phyloP scores from a whole-genome alignment of 2,888 invertebrate genomes.

The Callosobruchus maculatus region DNA sequence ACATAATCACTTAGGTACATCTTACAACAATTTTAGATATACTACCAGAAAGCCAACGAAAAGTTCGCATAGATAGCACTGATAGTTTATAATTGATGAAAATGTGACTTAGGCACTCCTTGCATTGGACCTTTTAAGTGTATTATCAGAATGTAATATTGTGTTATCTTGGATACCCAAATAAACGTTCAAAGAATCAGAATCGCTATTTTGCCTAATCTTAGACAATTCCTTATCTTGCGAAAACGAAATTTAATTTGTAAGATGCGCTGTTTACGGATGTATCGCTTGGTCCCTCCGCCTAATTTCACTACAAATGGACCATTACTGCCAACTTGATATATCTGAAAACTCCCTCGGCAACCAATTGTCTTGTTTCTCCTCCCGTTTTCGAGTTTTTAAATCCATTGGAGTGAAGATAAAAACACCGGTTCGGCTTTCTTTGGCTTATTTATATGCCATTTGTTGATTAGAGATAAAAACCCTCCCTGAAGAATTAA shows the following conservation, averaged over 20 bases:
- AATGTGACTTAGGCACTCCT: too few species aligned
- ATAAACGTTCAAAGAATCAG: too few species aligned
- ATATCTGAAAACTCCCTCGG: constrained; percentile 21
- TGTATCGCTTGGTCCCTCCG: constrained; percentile 22
- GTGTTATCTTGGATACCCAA: too few species aligned
- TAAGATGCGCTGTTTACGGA: constrained; percentile 8
- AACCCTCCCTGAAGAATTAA: neutral
- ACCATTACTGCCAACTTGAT: constrained; percentile 31
- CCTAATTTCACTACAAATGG: constrained; percentile 30
- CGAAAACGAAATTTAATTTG: neutral
- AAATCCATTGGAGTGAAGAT: neutral
- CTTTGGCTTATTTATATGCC: neutral
- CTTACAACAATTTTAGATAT: too few species aligned
- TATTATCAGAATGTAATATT: too few species aligned
- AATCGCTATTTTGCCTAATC: too few species aligned
- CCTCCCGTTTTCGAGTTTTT: neutral
- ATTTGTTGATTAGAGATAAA: neutral
- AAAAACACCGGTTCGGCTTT: neutral
- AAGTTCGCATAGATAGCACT: too few species aligned
- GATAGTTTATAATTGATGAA: too few species aligned
- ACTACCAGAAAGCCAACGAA: too few species aligned
- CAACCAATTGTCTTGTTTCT: neutral
- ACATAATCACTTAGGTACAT: too few species aligned
- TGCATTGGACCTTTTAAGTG: too few species aligned
- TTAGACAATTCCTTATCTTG: too few species aligned